Conservation (phyloP, 2,888 invertebrate species). For the Agrochola lota region DNA sequence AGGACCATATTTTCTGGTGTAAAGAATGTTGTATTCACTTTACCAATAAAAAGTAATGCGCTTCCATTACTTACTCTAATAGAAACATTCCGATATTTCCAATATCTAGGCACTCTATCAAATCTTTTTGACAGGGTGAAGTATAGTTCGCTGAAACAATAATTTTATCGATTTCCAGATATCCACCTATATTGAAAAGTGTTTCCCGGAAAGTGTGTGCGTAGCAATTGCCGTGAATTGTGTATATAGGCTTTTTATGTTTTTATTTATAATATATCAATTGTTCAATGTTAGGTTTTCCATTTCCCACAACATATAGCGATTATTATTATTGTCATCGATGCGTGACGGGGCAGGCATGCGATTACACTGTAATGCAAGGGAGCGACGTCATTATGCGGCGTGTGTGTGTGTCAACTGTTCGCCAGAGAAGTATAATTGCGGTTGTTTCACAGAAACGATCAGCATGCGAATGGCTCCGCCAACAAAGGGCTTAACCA, state of each 20-base stretch:
- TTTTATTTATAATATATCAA: constrained; percentile 54
- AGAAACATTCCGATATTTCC: constrained; percentile 33
- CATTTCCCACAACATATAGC: constrained; percentile 80
- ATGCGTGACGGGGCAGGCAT: constrained; percentile 82
- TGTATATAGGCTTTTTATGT: constrained; percentile 21
- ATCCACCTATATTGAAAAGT: constrained; percentile 32
- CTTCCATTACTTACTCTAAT: constrained; percentile 37
- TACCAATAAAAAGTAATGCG: constrained; percentile 26
- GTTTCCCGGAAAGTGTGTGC: constrained; percentile 46
- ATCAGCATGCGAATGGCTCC: constrained; percentile 69
- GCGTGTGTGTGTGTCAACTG: constrained; percentile 78
- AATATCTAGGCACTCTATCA: constrained; percentile 46
- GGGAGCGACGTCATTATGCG: constrained; percentile 74
- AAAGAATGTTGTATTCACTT: constrained; percentile 31
- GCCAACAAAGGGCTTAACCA: constrained; percentile 67
- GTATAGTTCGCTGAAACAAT: constrained; percentile 36
- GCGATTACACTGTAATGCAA: constrained; percentile 79
- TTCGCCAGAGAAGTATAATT: constrained; percentile 80
- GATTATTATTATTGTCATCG: constrained; percentile 81
- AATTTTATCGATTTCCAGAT: constrained; percentile 46
- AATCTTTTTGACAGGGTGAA: constrained; percentile 19
- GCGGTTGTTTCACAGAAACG: constrained; percentile 78
- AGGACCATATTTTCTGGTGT: constrained; percentile 48
- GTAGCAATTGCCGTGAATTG: constrained; percentile 22
- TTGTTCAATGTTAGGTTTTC: constrained; percentile 66